Evolutionary conservation across 2,797 vertebrate genomes (phyloP).

Genomic region (Buceros bicornis): DNA sequence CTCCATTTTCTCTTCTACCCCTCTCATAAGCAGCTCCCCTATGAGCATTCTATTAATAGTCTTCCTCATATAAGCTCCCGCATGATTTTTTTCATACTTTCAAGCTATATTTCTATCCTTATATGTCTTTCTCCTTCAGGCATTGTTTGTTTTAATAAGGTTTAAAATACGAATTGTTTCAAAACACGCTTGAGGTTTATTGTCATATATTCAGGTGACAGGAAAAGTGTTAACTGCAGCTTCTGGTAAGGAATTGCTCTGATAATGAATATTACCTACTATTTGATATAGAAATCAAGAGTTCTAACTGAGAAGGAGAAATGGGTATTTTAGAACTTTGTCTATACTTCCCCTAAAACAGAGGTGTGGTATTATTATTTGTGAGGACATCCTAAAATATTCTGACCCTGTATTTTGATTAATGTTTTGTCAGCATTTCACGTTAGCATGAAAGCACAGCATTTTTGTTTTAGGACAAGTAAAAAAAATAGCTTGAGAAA

Average conservation of each 20-base stretch:
- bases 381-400: neutral
- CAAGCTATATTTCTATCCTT: neutral
- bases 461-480: slow-evolving; percentile 8
- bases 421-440: neutral
- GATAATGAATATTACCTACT: neutral
- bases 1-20: neutral
- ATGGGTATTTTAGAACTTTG: neutral
- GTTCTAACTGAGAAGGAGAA: neutral
- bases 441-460: neutral
- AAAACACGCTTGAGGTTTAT: neutral
- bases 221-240: neutral
- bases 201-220: neutral
- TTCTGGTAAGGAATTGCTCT: neutral
- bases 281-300: neutral
- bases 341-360: neutral
- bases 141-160: neutral
- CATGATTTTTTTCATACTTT: neutral
- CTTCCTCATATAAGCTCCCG: neutral
- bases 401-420: neutral
- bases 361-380: neutral
- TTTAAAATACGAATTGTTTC: neutral
- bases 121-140: neutral
- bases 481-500: slow-evolving; percentile 26
- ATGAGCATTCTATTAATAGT: neutral
- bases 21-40: neutral